Evolutionary conservation across 1,140 invertebrate species (phyloP).

Genomic region (Sinella curviseta): DNA sequence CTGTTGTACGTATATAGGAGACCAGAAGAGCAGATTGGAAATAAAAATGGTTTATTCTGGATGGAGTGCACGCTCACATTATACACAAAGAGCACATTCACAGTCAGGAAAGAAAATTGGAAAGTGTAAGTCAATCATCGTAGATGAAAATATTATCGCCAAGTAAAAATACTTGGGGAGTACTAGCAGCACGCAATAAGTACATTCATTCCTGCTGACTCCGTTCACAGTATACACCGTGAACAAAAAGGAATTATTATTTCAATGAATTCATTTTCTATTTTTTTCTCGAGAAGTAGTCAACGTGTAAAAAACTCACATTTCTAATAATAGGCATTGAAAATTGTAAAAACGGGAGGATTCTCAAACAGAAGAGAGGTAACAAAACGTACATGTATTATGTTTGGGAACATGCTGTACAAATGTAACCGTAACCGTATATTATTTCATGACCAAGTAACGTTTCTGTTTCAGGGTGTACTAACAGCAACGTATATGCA

Average conservation of each 20-base stretch:
- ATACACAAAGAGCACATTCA: not conserved
- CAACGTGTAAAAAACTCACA: not conserved
- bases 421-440: no score
- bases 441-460: no score
- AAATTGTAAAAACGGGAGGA: slow-evolving; percentile 4
- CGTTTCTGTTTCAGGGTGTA: no score
- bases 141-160: not conserved
- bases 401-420: no score
- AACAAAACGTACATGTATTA: no score
- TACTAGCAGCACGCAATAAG: not conserved
- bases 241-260: not conserved
- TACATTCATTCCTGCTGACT: not conserved
- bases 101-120: not conserved
- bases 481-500: no score
- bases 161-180: not conserved
- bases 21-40: no score
- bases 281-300: not conserved
- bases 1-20: no score
- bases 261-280: slow-evolving; percentile 15
- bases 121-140: slow-evolving; percentile 6
- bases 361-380: no score
- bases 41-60: not conserved
- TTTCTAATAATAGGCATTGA: slow-evolving; percentile 6
- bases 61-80: not conserved
- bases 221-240: not conserved